Evolutionary conservation across 2,797 vertebrate species (phyloP).

Genomic region (Ctenopoma multispine): DNA sequence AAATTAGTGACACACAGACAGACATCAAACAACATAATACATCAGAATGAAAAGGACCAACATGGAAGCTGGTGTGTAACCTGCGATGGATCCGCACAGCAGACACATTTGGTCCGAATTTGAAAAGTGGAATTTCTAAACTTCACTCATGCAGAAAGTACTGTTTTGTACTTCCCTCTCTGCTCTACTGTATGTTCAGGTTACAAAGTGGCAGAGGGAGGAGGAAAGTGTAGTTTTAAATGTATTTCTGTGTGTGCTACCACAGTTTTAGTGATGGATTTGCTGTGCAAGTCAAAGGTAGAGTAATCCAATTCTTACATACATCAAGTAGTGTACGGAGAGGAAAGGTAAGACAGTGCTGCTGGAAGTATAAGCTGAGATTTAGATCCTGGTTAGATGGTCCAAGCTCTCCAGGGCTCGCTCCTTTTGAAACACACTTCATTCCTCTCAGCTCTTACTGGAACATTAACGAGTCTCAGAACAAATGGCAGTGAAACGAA

Average conservation of each 20-base stretch:
- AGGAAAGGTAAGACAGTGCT: slow-evolving; percentile 19
- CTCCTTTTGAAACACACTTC: slow-evolving; percentile 46
- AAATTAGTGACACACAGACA: too few relatives aligned
- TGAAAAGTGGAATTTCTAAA: too few relatives aligned
- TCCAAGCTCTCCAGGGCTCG: slow-evolving; percentile 52
- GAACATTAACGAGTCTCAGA: slow-evolving; percentile 50
- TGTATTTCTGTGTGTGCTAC: not conserved
- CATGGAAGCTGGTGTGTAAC: too few relatives aligned
- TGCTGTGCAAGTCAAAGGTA: slow-evolving; percentile 20
- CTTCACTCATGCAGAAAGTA: not conserved
- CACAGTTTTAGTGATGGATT: slow-evolving; percentile 11
- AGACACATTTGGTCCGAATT: too few relatives aligned
- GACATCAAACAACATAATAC: too few relatives aligned
- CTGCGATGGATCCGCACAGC: too few relatives aligned
- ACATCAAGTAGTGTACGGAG: slow-evolving; percentile 1
- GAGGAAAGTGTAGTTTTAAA: slow-evolving; percentile 16
- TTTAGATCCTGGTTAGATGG: slow-evolving; percentile 44
- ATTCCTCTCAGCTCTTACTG: slow-evolving; percentile 32
- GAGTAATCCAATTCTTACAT: slow-evolving; percentile 15
- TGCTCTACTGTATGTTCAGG: slow-evolving; percentile 18
- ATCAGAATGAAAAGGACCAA: too few relatives aligned
- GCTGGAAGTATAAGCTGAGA: slow-evolving; percentile 28
- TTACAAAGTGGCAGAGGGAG: not conserved
- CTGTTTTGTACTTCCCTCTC: slow-evolving; percentile 13
- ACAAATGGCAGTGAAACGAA: slow-evolving; percentile 39